Evolutionary conservation across 2,113 vertebrate genomes (phyloP), one percentile per base, ranked within the genome.

Genomic region (Etheostoma spectabile): DNA sequence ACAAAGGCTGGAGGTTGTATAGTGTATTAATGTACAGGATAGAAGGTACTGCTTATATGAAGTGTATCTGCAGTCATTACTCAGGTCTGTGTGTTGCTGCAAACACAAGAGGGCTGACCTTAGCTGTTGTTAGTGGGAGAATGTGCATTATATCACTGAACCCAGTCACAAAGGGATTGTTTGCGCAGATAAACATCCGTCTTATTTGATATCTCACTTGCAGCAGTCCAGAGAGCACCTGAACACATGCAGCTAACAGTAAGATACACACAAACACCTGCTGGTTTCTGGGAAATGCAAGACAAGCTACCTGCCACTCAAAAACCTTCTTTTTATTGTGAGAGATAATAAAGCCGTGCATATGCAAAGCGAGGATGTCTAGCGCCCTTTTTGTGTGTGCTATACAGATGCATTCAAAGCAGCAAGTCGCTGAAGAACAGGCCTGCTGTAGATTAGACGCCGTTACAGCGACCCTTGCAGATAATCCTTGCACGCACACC

Each of bases 381-480:
- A n/a, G 68, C 87, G 71, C 82, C 79, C 19, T 62, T 33, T 81
- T 91, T 92, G 91, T 91, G 83, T 59, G 69, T 21, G 6, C 68
- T 33, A 56, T 82, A 71, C 75, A 86, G 59, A 77, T 7, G 33
- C 69, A 64, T 80, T 77, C 38, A 81, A 74, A 83, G 85, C 79
- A 38, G 63, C 0, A 64, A 83, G 79, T 59, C 12, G 14, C 71
- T 66, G 66, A 83, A 83, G 80, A 93, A 85, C 80, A 45, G 86
- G 83, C 81, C 81, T 56, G 72, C 77, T 81, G 87, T 78, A 89
- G 92, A 93, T 94, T 93, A 93, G 82, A 33, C 57, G 27, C 84
- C 27, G 90, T 91, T 88, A 90, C 90, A 90, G 90, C 93, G 90
- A 94, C 92, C 93, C 92, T 86, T 63, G 80, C 53, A 12, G 82